Evolutionary conservation across 2,888 invertebrate species (phyloP).

Genomic region (Scaptomyza parva): DNA sequence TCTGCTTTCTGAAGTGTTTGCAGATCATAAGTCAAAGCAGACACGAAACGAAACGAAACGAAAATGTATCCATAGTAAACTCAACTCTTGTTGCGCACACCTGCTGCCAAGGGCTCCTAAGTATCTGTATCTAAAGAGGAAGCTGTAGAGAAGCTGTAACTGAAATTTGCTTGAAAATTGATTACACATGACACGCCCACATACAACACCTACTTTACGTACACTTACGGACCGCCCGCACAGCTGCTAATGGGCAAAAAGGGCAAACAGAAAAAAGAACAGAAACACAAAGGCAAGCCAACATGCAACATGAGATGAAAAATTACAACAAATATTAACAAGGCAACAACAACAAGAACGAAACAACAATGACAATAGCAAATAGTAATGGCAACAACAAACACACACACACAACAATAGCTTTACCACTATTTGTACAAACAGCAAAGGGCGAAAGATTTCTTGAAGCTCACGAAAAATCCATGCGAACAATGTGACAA

Average conservation of each 20-base stretch:
- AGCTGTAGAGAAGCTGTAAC: not conserved
- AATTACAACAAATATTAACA: slow-evolving; percentile 76
- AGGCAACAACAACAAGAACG: slow-evolving; percentile 41
- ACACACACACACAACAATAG: slow-evolving; percentile 39
- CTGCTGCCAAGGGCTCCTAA: slow-evolving; percentile 46
- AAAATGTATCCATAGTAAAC: slow-evolving; percentile 3
- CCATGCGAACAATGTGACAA: slow-evolving; percentile 76
- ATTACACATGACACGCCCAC: slow-evolving; percentile 69
- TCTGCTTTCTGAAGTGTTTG: slow-evolving; percentile 20
- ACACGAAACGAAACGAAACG: too few relatives aligned
- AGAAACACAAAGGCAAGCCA: slow-evolving; percentile 6
- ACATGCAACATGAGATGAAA: slow-evolving; percentile 65
- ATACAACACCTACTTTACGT: slow-evolving; percentile 11
- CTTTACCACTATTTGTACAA: slow-evolving; percentile 53
- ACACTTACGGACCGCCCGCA: slow-evolving; percentile 11
- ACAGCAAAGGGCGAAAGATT: slow-evolving; percentile 47
- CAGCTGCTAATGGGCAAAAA: slow-evolving; percentile 72
- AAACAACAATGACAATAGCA: slow-evolving; percentile 68
- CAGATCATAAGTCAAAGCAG: slow-evolving; percentile 40
- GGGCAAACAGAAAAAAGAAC: slow-evolving; percentile 45
- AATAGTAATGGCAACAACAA: slow-evolving; percentile 32
- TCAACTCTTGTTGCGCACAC: slow-evolving; percentile 51
- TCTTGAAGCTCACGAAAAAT: slow-evolving; percentile 57
- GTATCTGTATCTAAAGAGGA: slow-evolving; percentile 9
- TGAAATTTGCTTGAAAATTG: slow-evolving; percentile 65